Evolutionary conservation across 2,888 invertebrate species (phyloP), one percentile per base, ranked within the genome.

Genomic region (Eustalomyia histrio): DNA sequence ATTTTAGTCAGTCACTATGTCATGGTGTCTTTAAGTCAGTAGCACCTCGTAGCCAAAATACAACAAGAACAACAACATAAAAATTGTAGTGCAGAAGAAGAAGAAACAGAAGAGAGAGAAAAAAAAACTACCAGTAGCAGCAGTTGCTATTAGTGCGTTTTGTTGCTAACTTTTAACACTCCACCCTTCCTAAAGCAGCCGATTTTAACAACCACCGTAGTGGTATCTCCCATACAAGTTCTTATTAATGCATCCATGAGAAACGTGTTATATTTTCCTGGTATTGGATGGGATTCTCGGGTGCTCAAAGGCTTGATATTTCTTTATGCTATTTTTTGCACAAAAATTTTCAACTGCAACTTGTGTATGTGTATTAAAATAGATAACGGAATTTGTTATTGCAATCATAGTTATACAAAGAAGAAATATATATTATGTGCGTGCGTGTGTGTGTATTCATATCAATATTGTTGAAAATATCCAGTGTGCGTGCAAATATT

Each of bases 311-410:
- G 16, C 71, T 74, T 67, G 64, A 53, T 65, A 65, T 47, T 47
- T 47, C 12, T 71, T 12, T 2, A 50, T 18, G 12, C 53, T 29
- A 4, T 76, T 53, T 82, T 74, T 63, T 80, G 76, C 60, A 74
- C 29, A 29, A 29, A 83, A 80, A 73, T 80, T 82, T 79, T 81
- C 74, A 80, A 63, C 72, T 69, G 63, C 57, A 71, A 80, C 76
- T 68, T 61, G 50, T 72, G 10, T 53, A 17, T 50, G 24, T 78
- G 68, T 74, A 65, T 53, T 65, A 33, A 29, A 29, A 21, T 3
- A 21, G 4, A 76, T 35, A 61, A 65, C 61, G 61, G 52, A 65
- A 47, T 55, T 67, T 58, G 68, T 81, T 68, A 64, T 78, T 76
- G 43, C 76, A n/a, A n/a, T n/a, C n/a, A 39, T 72, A 43, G 29